Evolutionary conservation across 2,888 invertebrate species (phyloP), one percentile per base, ranked within the genome.

Genomic region (Cybosia mesomella): DNA sequence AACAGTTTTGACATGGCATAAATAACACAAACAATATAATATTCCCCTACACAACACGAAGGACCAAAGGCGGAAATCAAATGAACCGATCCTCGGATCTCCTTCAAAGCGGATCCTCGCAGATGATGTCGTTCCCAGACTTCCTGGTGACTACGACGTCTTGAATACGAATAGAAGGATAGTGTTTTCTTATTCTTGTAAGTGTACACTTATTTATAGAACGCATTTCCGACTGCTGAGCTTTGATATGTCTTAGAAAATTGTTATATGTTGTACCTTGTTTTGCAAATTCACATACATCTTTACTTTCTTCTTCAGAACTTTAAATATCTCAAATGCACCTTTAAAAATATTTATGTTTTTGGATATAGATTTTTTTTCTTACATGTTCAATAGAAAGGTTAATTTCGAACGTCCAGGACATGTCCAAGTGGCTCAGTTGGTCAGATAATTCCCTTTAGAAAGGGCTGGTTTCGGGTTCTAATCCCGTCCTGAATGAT

Each of bases 21-120:
- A 64, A 28, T 53, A 66, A 22, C 53, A 64, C 11, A 53, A 32
- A 24, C 28, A 43, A 59, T 22, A 54, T 32, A 58, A 53, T 49
- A 62, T 58, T 62, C 32, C 54, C 28, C 24, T 55, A n/a, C n/a
- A 49, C 39, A 34, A 60, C 32, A 58, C 65, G 57, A 61, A 73
- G 74, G 77, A 79, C 73, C 73, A 83, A 77, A 76, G 28, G 72
- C 84, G 90, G 90, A 90, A 91, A 91, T 91, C 88, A 89, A 89
- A 89, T 89, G 87, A 88, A 82, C 72, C 80, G 85, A 84, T 85
- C 83, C 83, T 77, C 80, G 85, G 69, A 69, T 62, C 65, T 66
- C 24, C 39, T 83, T 83, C 85, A 83, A 75, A 80, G 81, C 87
- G 90, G 90, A 89, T 80, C 87, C 82, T 82, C 78, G 78, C 70